A percentile compares a stretch with the other conserved stretches of the same genome.
phyloP scores from a whole-genome alignment of 2,888 invertebrate genomes.

The Cantharis nigra region DNA sequence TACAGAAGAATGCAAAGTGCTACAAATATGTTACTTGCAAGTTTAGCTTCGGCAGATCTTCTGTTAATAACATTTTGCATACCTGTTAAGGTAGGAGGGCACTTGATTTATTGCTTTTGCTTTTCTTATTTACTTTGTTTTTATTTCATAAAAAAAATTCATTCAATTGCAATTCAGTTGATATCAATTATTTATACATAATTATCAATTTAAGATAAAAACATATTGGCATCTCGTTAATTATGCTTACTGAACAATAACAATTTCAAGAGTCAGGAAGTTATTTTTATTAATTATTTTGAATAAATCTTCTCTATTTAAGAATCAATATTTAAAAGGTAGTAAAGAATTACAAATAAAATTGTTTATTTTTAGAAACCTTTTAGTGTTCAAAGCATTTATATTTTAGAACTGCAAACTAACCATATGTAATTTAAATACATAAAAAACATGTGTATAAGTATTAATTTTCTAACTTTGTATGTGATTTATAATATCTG shows the following conservation, averaged over 20 bases:
- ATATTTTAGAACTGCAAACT: neutral
- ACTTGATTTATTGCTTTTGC: neutral
- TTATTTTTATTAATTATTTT: neutral
- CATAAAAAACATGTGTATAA: neutral
- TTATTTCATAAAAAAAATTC: neutral
- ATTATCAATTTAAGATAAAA: neutral
- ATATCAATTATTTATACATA: neutral
- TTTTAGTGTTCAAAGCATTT: constrained; percentile 34
- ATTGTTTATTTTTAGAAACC: constrained; percentile 38
- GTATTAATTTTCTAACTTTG: constrained; percentile 2
- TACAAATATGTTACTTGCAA: constrained; percentile 72
- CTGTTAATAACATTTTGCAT: constrained; percentile 71
- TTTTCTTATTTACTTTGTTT: neutral
- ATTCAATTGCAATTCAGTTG: neutral
- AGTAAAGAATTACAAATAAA: constrained; percentile 11
- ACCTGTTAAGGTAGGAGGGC: constrained; percentile 66
- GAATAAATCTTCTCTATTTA: neutral
- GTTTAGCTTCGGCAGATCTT: constrained; percentile 71
- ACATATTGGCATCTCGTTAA: neutral
- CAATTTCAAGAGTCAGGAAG: neutral
- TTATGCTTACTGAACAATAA: neutral
- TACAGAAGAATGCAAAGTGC: constrained; percentile 63
- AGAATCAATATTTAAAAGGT: neutral
- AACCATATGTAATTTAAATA: neutral
- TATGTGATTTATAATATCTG: constrained; percentile 20